These are phyloP conservation scores for Bombus superbus DNA, from an alignment of 1,140 invertebrate genomes.

Conservation along the genomic window DNA sequence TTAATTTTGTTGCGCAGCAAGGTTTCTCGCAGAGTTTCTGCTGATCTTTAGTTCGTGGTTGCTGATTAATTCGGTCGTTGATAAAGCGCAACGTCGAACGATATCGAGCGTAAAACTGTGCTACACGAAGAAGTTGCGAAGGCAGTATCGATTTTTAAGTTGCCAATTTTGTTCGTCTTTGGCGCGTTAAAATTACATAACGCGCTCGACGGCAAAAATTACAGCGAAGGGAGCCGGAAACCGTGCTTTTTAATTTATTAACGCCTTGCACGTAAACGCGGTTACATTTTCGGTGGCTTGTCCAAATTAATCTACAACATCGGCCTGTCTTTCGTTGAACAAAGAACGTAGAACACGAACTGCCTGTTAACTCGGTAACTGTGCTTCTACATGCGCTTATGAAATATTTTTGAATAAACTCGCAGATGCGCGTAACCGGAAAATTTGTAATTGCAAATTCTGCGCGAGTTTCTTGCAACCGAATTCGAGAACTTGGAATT, in stretches of 20 bases:
- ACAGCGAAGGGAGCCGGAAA: not conserved
- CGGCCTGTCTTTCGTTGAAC: not conserved
- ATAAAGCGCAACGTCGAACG: not conserved
- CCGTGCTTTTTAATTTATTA: conserved; percentile 9
- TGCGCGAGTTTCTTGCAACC: not conserved
- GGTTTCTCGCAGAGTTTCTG: not conserved
- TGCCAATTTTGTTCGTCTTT: not conserved
- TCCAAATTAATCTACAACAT: conserved; percentile 35
- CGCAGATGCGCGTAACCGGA: not conserved
- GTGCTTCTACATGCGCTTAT: not conserved
- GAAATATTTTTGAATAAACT: conserved; percentile 10
- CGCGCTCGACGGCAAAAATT: not conserved
- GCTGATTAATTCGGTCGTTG: not conserved
- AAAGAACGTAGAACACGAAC: not conserved
- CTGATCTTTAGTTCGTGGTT: not conserved
- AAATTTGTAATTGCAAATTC: not conserved
- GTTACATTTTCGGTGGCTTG: conserved; percentile 9
- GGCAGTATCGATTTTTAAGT: not conserved
- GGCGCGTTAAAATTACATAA: conserved; percentile 2
- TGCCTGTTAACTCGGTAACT: not conserved
- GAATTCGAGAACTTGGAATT: not conserved
- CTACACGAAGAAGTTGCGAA: not conserved
- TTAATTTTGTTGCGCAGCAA: not conserved
- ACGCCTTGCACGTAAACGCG: not conserved
- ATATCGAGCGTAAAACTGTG: not conserved